Evolutionary conservation across 2,888 invertebrate genomes (phyloP), one percentile per base, ranked within the genome.

Genomic region (Meiosimyza decipiens): DNA sequence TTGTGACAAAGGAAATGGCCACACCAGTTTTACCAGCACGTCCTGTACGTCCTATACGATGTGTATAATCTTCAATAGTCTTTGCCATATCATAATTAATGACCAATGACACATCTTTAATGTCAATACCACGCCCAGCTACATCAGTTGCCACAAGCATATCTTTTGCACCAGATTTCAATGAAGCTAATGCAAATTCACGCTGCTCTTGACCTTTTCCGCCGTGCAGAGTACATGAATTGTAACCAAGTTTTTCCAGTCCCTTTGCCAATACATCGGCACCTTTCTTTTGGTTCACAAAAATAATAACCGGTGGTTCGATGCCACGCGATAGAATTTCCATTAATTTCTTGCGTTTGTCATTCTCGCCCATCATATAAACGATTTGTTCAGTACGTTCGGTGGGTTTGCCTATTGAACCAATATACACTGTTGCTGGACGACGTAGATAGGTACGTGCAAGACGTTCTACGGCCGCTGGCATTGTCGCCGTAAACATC

Each of bases 401-500:
- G 0, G 96, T 97, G 3, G 99, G 99, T 89, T 97, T 98, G 80
- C 99, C 99, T 62, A 94, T 90, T 2, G 97, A 96, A 73, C 99
- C 99, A 77, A 99, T 99, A 85, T 99, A 96, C 0, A 99, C 99
- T 3, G 98, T 95, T 13, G 99, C 97, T 0, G 99, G 99, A 81
- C 99, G 90, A 71, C 99, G 90, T 28, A 99, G 89, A 88, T 99
- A 99, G 49, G 93, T 95, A 76, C 98, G 90, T 0, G 99, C 99
- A 76, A 99, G 88, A 74, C 99, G 90, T 88, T 99, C 99, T 2
- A 99, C 98, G 3, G 98, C 96, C 0, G 98, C 94, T 11, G 98
- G 98, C 99, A 99, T 99, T 77, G 99, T 99, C 4, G 99, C 99
- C 65, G 99, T 99, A 88, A 99, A 99, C 99, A 99, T 99, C 85